Evolutionary conservation across 2,113 vertebrate species (phyloP).

Genomic region (Megalops atlanticus): DNA sequence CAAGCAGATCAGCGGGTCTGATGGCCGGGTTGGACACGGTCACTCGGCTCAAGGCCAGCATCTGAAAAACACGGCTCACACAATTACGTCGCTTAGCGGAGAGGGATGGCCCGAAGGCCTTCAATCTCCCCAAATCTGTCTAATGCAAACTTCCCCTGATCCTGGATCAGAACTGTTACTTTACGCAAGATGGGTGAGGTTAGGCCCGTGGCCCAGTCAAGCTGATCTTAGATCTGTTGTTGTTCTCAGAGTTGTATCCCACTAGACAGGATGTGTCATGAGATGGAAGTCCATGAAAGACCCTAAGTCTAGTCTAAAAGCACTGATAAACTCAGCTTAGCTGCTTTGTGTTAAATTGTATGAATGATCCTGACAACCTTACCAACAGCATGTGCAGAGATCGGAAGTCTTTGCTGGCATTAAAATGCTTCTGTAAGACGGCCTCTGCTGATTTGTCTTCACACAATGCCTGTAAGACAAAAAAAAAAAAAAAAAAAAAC

Average conservation of each 20-base stretch:
- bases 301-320: no score
- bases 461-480: constrained; percentile 69
- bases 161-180: background rate
- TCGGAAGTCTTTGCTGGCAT: constrained; percentile 80
- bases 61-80: constrained; percentile 59
- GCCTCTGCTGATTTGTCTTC: constrained; percentile 76
- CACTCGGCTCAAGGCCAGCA: constrained; percentile 75
- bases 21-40: constrained; percentile 69
- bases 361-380: constrained; percentile 15
- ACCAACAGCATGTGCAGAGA: constrained; percentile 85
- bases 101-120: background rate
- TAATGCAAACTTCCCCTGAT: no score
- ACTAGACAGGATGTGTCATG: background rate
- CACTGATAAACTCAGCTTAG: no score
- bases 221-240: background rate
- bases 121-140: no score
- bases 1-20: constrained; percentile 75
- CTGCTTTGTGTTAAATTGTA: no score
- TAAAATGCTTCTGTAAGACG: constrained; percentile 78
- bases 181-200: background rate
- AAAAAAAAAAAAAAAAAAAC: background rate
- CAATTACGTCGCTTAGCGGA: background rate
- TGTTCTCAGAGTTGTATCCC: background rate
- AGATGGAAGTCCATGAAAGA: no score
- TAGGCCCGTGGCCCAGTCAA: no score